A percentile compares a stretch with the other conserved stretches of the same genome.
Evolutionary conservation across 2,113 vertebrate genomes (phyloP).

Genomic region (Epinephelus fuscoguttatus): DNA sequence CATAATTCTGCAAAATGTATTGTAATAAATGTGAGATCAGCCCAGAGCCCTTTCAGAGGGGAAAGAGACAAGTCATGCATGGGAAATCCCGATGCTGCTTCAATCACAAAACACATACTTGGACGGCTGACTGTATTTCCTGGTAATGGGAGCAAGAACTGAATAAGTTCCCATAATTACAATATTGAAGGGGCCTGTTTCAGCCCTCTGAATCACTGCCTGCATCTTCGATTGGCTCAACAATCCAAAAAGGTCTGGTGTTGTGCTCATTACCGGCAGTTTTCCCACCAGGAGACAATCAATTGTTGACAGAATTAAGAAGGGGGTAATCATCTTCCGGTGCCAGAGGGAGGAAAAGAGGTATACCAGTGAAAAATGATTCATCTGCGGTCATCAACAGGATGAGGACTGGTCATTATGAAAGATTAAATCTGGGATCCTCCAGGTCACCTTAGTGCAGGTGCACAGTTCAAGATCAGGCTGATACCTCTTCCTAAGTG

Average conservation of each 20-base stretch:
- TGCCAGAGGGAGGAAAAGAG: neutral
- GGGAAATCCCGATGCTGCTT: no score
- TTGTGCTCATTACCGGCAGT: neutral
- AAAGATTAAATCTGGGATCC: neutral
- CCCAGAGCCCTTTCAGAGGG: neutral
- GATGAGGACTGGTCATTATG: no score
- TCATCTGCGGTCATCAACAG: neutral
- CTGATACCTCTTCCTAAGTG: no score
- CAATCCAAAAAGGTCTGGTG: conserved; percentile 15
- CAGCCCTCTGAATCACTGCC: neutral
- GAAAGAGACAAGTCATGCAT: neutral
- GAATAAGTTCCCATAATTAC: neutral
- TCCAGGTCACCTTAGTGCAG: neutral
- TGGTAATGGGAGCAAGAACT: neutral
- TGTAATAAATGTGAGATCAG: neutral
- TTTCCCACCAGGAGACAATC: conserved; percentile 3
- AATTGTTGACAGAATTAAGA: conserved; percentile 6
- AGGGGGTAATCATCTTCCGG: neutral
- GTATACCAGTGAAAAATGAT: neutral
- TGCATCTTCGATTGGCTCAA: neutral
- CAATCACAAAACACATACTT: neutral
- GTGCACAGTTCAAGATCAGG: neutral
- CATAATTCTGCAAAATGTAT: no score
- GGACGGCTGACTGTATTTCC: neutral
- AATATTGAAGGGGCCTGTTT: conserved; percentile 4